phyloP scores from a whole-genome alignment of 2,113 vertebrate species.

The Colius striatus region DNA sequence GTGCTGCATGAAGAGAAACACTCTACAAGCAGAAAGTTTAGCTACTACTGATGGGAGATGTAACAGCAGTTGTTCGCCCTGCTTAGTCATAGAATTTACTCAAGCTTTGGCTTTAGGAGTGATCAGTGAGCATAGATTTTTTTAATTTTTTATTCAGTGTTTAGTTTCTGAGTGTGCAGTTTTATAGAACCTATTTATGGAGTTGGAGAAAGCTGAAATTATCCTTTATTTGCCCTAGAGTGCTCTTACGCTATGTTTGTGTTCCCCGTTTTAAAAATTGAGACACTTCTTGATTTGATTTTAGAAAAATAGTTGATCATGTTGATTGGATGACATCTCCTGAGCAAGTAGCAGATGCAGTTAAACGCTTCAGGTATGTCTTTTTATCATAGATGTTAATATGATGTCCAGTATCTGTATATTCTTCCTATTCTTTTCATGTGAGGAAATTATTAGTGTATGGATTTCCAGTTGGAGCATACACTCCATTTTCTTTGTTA shows the following conservation, averaged over 20 bases:
- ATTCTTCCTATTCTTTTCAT: not conserved
- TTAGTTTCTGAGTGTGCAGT: not conserved
- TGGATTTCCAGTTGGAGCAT: not conserved
- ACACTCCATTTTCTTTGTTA: not conserved
- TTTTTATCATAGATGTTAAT: not conserved
- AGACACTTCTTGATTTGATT: constrained; percentile 6
- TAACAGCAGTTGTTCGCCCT: not conserved
- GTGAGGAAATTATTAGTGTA: not conserved
- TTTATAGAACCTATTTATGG: not conserved
- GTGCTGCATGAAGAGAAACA: not conserved
- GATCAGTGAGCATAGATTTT: not conserved
- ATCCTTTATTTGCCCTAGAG: not conserved
- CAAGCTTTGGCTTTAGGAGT: not conserved
- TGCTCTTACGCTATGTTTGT: not conserved
- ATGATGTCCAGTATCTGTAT: not conserved
- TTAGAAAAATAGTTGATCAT: constrained; percentile 98
- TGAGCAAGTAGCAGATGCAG: constrained; percentile 96
- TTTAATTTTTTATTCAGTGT: not conserved
- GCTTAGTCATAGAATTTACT: not conserved
- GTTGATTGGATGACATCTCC: constrained; percentile 97
- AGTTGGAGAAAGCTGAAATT: not conserved
- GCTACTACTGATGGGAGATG: not conserved
- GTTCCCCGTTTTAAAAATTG: not conserved
- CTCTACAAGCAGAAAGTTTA: not conserved
- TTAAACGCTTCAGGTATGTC: constrained; percentile 95